Conservation (phyloP, 2,888 invertebrate genomes). For the Callosobruchus maculatus region DNA sequence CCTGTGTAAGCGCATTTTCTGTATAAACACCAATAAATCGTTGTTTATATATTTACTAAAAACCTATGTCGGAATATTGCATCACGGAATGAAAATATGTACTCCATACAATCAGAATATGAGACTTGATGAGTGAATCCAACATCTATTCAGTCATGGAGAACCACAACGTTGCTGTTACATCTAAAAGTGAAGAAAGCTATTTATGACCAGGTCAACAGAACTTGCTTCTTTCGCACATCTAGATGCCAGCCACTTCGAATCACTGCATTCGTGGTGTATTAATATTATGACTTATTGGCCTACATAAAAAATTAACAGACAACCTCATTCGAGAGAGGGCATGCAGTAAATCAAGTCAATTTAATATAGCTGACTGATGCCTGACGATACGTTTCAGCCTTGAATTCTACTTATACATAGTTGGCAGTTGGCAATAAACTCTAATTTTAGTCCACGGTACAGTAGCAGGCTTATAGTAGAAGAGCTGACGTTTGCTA, state of each 20-base stretch:
- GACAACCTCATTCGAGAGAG: background rate
- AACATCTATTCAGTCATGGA: too few relatives aligned
- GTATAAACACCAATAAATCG: too few relatives aligned
- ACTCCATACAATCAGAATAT: too few relatives aligned
- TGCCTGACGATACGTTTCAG: conserved; percentile 15
- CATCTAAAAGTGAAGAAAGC: too few relatives aligned
- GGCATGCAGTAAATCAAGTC: background rate
- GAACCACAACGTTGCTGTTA: too few relatives aligned
- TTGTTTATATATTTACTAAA: too few relatives aligned
- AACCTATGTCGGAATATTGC: too few relatives aligned
- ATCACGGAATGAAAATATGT: too few relatives aligned
- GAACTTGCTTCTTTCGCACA: too few relatives aligned
- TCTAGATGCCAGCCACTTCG: background rate
- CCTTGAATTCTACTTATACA: conserved; percentile 24
- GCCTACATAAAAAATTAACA: background rate
- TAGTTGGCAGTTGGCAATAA: conserved; percentile 22
- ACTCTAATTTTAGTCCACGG: conserved; percentile 23
- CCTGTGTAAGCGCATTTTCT: too few relatives aligned
- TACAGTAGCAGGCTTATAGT: conserved; percentile 14
- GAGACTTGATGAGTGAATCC: too few relatives aligned
- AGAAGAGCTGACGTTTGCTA: background rate
- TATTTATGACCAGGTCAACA: too few relatives aligned
- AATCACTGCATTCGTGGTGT: background rate
- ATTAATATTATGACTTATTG: background rate
- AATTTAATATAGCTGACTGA: conserved; percentile 7